phyloP scores from a whole-genome alignment of 2,888 invertebrate species.

The Pristionchus exspectatus region DNA sequence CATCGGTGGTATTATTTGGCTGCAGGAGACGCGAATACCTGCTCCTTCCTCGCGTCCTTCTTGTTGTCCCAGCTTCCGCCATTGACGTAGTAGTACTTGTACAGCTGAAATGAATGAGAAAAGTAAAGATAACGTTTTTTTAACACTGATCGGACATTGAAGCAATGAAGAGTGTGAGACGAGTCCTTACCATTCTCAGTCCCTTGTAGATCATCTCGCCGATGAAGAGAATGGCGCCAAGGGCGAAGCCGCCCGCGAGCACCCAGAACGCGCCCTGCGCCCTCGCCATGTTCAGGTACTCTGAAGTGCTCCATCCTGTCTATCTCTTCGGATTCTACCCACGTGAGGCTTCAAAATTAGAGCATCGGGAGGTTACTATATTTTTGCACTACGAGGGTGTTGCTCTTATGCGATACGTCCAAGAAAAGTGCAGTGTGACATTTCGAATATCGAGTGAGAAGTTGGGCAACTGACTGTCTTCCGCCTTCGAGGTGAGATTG shows the following conservation, averaged over 20 bases:
- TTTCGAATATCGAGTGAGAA: too few relatives aligned
- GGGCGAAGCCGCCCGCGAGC: constrained; percentile 64
- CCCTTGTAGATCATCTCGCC: constrained; percentile 57
- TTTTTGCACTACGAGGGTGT: too few relatives aligned
- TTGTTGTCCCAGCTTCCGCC: background rate
- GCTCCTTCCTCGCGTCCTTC: background rate
- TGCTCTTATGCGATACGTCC: too few relatives aligned
- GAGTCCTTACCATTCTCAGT: background rate
- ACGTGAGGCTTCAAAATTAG: too few relatives aligned
- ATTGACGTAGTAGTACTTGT: constrained; percentile 3
- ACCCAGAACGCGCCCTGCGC: constrained; percentile 76
- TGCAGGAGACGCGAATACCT: too few relatives aligned
- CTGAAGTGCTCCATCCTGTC: too few relatives aligned
- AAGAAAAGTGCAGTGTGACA: too few relatives aligned
- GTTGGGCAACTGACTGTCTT: constrained; percentile 57
- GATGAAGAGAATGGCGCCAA: constrained; percentile 60
- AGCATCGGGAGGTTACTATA: too few relatives aligned
- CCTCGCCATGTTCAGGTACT: constrained; percentile 66
- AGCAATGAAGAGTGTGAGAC: background rate
- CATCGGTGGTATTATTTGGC: too few relatives aligned
- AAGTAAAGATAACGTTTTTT: too few relatives aligned
- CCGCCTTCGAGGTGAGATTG: constrained; percentile 58
- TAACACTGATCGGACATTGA: too few relatives aligned
- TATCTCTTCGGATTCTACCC: too few relatives aligned
- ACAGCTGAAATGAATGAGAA: constrained; percentile 13